Evolutionary conservation across 2,888 invertebrate species (phyloP).

Genomic region (Cetonia aurata): DNA sequence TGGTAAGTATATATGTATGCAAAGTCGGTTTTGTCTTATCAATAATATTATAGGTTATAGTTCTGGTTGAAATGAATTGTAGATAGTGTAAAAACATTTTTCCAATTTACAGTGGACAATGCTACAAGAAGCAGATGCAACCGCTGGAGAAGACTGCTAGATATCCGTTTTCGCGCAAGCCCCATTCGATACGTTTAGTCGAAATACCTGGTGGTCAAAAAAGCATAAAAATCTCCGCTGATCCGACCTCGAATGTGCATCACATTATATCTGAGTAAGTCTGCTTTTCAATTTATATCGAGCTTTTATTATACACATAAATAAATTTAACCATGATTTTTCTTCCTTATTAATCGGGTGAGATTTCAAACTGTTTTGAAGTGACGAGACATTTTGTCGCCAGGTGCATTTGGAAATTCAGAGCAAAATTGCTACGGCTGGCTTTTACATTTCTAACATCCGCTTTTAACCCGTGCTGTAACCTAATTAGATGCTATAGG

Average conservation of each 20-base stretch:
- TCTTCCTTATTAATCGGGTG: no score
- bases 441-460: conserved; percentile 79
- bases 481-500: conserved; percentile 66
- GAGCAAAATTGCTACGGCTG: conserved; percentile 77
- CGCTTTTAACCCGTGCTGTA: conserved; percentile 77
- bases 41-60: conserved; percentile 43
- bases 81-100: no score
- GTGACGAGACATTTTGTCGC: conserved; percentile 3
- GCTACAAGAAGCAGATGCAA: conserved; percentile 81
- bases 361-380: neutral
- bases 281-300: conserved; percentile 4
- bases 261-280: conserved; percentile 81
- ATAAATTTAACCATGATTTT: neutral
- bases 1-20: conserved; percentile 80
- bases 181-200: conserved; percentile 88
- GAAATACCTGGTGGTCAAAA: conserved; percentile 79
- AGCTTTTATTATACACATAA: neutral
- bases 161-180: conserved; percentile 69
- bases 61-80: no score
- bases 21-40: no score
- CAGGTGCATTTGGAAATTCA: conserved; percentile 75
- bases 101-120: conserved; percentile 73
- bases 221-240: conserved; percentile 75
- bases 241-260: conserved; percentile 72
- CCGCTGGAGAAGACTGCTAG: conserved; percentile 70